Percentiles rank a stretch among this genome's conserved stretches.
These are phyloP conservation scores for Deroplatys truncata DNA, from an alignment of 2,888 invertebrate species.

Conservation along the genomic window DNA sequence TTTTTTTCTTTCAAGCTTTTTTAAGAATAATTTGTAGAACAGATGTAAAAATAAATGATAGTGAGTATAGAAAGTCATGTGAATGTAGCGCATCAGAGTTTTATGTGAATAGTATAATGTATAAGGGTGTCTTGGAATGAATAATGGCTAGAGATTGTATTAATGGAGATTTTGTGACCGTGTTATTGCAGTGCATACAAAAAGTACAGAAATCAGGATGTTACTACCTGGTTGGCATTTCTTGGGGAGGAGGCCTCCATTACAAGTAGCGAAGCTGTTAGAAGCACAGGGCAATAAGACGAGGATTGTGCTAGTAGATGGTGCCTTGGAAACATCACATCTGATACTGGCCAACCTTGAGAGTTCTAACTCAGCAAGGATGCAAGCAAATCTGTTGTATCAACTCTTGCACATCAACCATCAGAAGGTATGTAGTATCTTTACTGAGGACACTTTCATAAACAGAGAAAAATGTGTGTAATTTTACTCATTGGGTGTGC, in stretches of 20 bases:
- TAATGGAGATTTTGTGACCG: no score
- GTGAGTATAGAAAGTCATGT: no score
- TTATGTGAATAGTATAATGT: no score
- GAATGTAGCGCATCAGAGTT: no score
- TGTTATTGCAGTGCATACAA: constrained; percentile 42
- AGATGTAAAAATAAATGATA: no score
- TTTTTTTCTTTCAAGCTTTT: no score
- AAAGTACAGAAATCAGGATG: constrained; percentile 46
- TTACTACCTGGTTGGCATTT: constrained; percentile 54
- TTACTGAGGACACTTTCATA: no score
- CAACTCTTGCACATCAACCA: not conserved
- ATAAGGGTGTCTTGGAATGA: no score
- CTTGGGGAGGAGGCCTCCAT: constrained; percentile 55
- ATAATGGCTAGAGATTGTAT: no score
- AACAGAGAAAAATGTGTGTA: no score
- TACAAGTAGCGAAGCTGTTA: constrained; percentile 54
- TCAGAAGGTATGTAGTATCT: not conserved
- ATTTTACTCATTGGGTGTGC: no score
- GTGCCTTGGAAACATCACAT: constrained; percentile 14
- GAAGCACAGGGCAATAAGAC: constrained; percentile 34
- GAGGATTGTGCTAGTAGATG: constrained; percentile 20
- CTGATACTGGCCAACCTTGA: not conserved
- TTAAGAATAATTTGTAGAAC: no score
- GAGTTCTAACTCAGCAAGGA: not conserved
- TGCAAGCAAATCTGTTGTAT: constrained; percentile 14